Evolutionary conservation across 2,888 invertebrate species (phyloP).

Genomic region (Tyria jacobaeae): DNA sequence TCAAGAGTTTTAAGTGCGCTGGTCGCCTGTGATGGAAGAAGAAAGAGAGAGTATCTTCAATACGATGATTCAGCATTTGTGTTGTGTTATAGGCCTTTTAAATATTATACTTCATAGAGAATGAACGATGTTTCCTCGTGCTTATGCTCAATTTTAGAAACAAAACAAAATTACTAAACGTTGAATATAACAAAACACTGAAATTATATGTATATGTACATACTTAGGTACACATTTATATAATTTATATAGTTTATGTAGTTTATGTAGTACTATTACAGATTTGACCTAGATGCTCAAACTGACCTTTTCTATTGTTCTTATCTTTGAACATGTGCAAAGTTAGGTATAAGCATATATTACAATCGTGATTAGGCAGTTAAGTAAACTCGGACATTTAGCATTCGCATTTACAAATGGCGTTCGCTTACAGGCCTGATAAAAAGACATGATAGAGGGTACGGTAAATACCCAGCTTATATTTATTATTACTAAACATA

Average conservation of each 20-base stretch:
- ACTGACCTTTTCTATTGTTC: background rate
- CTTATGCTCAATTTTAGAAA: background rate
- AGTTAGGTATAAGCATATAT: background rate
- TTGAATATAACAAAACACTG: background rate
- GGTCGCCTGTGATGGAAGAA: too few relatives aligned
- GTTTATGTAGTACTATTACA: background rate
- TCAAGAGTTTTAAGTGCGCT: too few relatives aligned
- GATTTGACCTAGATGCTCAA: background rate
- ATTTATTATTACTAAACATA: too few relatives aligned
- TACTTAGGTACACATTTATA: too few relatives aligned
- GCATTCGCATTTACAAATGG: too few relatives aligned
- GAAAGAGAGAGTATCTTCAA: too few relatives aligned
- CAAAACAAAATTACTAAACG: background rate
- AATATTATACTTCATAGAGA: background rate
- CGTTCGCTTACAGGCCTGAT: too few relatives aligned
- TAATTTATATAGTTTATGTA: too few relatives aligned
- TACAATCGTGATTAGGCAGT: background rate
- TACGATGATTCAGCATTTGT: too few relatives aligned
- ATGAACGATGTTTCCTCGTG: background rate
- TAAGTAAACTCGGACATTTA: too few relatives aligned
- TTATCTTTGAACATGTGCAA: background rate
- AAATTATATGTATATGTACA: background rate
- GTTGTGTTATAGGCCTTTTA: background rate
- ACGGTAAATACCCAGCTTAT: too few relatives aligned
- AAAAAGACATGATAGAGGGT: too few relatives aligned